A percentile compares a stretch with the other conserved stretches of the same genome.
phyloP scores from a whole-genome alignment of 1,140 invertebrate genomes.

The Ridgeia piscesae region DNA sequence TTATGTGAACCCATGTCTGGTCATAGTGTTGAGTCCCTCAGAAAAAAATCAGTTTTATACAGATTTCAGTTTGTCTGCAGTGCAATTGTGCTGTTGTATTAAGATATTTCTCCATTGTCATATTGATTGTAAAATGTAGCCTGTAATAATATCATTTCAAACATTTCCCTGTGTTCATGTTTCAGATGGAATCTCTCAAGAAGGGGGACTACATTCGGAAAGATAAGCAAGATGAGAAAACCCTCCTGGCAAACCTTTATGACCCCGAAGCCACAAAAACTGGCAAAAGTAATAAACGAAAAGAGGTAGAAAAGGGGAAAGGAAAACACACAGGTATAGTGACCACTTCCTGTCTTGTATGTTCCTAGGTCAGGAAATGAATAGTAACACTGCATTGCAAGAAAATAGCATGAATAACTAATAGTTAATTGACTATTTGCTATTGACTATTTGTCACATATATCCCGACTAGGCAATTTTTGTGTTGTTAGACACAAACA shows the following conservation, averaged over 20 bases:
- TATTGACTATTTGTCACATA: no score
- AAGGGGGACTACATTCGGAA: constrained; percentile 49
- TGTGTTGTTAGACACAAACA: no score
- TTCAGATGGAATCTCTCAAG: constrained; percentile 44
- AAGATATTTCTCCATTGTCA: background rate
- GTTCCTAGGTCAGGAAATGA: background rate
- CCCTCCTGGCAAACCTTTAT: constrained; percentile 49
- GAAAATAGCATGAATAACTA: no score
- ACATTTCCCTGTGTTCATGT: background rate
- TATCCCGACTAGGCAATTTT: no score
- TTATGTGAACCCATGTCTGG: no score
- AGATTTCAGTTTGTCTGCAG: no score
- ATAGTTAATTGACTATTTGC: no score
- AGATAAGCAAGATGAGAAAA: constrained; percentile 39
- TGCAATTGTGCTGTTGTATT: background rate
- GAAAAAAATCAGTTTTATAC: no score
- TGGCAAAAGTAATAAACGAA: constrained; percentile 50
- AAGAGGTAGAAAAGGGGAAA: constrained; percentile 36
- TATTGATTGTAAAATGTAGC: background rate
- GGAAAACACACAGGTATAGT: background rate
- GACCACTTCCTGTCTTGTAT: background rate
- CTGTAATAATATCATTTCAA: background rate
- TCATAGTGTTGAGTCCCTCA: no score
- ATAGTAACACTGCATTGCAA: no score
- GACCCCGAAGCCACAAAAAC: constrained; percentile 50